These are phyloP conservation scores for Tenthredo mesomela DNA, from an alignment of 2,888 invertebrate species.

Conservation along the genomic window DNA sequence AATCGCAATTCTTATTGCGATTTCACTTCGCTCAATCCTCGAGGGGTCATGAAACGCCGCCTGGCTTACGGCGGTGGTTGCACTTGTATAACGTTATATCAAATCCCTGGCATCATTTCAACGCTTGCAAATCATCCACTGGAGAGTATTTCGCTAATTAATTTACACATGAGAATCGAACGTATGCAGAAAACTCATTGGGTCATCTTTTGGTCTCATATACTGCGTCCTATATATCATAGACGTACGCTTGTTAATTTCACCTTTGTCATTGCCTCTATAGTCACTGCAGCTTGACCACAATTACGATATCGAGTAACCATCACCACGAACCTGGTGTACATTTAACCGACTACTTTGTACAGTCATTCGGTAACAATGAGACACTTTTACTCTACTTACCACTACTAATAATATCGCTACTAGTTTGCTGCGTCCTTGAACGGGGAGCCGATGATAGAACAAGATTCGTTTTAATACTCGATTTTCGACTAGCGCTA, in stretches of 20 bases:
- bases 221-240: too few relatives aligned
- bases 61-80: background rate
- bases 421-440: background rate
- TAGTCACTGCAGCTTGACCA: constrained; percentile 3
- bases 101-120: background rate
- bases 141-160: background rate
- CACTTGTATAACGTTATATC: background rate
- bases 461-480: background rate
- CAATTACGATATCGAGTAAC: constrained; percentile 12
- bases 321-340: background rate
- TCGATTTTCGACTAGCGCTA: background rate
- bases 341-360: background rate
- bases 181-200: background rate
- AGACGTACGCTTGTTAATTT: background rate
- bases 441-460: background rate
- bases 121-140: background rate
- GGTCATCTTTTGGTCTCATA: background rate
- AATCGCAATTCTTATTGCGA: constrained; percentile 11
- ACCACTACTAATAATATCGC: background rate
- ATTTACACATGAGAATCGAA: background rate
- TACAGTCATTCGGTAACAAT: background rate
- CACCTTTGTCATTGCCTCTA: background rate
- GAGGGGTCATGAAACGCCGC: background rate
- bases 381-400: constrained; percentile 15
- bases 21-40: constrained; percentile 33